Conservation (phyloP, 2,888 invertebrate species). For the Netelia inedita region DNA sequence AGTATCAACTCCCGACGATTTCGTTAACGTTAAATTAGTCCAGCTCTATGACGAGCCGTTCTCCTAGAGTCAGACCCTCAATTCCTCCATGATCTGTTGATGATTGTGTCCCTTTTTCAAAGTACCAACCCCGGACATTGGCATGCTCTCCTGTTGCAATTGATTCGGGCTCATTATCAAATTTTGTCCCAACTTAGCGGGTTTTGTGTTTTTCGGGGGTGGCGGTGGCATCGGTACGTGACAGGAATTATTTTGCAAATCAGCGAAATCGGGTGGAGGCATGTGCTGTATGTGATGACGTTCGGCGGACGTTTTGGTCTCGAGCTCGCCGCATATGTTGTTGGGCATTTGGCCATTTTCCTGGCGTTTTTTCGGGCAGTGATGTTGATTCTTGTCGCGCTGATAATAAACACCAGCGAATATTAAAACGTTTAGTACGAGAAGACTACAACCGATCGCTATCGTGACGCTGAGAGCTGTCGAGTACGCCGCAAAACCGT, state of each 20-base stretch:
- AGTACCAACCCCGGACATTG: constrained; percentile 90
- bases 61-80: constrained; percentile 91
- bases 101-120: constrained; percentile 88
- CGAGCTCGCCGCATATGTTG: constrained; percentile 94
- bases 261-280: constrained; percentile 94
- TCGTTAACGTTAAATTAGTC: constrained; percentile 18
- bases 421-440: constrained; percentile 96
- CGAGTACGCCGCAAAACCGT: constrained; percentile 95
- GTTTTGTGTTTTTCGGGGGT: constrained; percentile 90
- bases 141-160: constrained; percentile 91
- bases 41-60: constrained; percentile 72
- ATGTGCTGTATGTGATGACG: constrained; percentile 93
- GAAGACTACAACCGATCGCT: constrained; percentile 96
- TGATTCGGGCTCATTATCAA: constrained; percentile 87
- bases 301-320: constrained; percentile 89
- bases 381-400: constrained; percentile 91
- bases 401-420: constrained; percentile 98
- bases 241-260: constrained; percentile 89
- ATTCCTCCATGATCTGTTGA: constrained; percentile 90
- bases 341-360: constrained; percentile 96
- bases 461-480: constrained; percentile 97
- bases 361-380: constrained; percentile 88
- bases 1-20: constrained; percentile 36
- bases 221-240: constrained; percentile 90
- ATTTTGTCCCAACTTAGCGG: constrained; percentile 84